Evolutionary conservation across 2,888 invertebrate species (phyloP), one percentile per base, ranked within the genome.

Genomic region (Selenia dentaria): DNA sequence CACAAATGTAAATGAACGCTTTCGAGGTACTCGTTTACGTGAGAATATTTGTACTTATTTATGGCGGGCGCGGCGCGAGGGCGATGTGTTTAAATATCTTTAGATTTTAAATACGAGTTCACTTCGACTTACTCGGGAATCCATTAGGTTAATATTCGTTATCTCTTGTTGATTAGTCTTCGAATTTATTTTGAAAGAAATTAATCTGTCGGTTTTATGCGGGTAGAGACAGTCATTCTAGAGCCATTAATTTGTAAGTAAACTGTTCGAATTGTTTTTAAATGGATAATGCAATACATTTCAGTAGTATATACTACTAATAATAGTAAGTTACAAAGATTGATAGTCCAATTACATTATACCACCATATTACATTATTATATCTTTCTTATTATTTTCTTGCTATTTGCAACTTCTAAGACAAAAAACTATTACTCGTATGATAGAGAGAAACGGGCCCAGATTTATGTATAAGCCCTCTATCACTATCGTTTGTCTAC

Each of bases 41-140:
- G 89, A 90, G 88, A 89, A 89, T 89, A 90, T 90, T 87, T 88
- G 83, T 89, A 87, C 89, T 89, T 88, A 86, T 90, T 89, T 89
- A 89, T 87, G 88, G 88, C 73, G 68, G 68, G 79, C 74, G 73
- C 70, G 70, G 76, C 27, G 80, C 83, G 83, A 83, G 83, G 84
- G 84, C 78, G 85, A 82, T 86, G 83, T 80, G 83, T 85, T 87
- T 80, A 88, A 88, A 88, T 88, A 88, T 85, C 86, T 88, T 79
- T 69, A 80, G 79, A 87, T 87, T 89, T 70, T 81, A 83, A 85
- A 87, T 83, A 80, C 78, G 79, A 71, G 75, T 74, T 83, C 68
- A 81, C 74, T 78, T 73, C 64, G 75, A 82, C 75, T 82, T 74
- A 79, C 74, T 81, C 76, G 62, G 75, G 78, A 79, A 83, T 81